Evolutionary conservation across 2,797 vertebrate genomes (phyloP), one percentile per base, ranked within the genome.

Genomic region (Oreochromis mossambicus): DNA sequence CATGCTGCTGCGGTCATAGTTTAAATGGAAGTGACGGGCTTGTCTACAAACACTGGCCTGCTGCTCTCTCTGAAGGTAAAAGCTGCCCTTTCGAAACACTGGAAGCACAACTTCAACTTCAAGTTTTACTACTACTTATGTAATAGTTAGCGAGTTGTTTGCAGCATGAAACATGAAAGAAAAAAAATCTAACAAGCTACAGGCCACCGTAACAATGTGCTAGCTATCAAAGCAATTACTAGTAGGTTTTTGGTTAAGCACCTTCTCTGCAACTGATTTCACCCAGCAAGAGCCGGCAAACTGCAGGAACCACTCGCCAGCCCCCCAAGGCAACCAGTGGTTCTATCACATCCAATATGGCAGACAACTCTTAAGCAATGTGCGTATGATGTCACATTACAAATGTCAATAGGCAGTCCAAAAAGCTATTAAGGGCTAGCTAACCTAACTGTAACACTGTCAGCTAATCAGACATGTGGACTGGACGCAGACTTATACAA

Each of bases 381-480:
- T 68, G 36, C 2, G 0, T 24, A 41, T 68, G n/a, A 43, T 24
- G 1, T 24, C 63, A 43, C 63, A 26, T 0, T 43, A 24, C 13
- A 68, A 68, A 10, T 24, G n/a, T 43, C 63, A 63, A 68, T 24
- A 41, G n/a, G 41, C 0, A 26, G 21, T 43, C 14, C 15, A 73
- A 26, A 73, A 0, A 73, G 14, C 24, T 32, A 58, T 73, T 24
- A 70, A 46, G 13, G 8, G 66, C 21, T 26, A 46, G 8, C 8
- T 26, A 70, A 70, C 10, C 24, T 5, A 73, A 73, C 8, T 29
- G 41, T 48, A 29, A 73, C 7, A 68, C 36, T 24, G 63, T 68
- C 63, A 24, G 63, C 36, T 7, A 68, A 68, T 24, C 61, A 66
- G 61, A 24, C n/a, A 68, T 24, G 63, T 43, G n/a, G 41, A 68